These are phyloP conservation scores for Ridgeia piscesae DNA, from an alignment of 1,140 invertebrate genomes.

Conservation along the genomic window DNA sequence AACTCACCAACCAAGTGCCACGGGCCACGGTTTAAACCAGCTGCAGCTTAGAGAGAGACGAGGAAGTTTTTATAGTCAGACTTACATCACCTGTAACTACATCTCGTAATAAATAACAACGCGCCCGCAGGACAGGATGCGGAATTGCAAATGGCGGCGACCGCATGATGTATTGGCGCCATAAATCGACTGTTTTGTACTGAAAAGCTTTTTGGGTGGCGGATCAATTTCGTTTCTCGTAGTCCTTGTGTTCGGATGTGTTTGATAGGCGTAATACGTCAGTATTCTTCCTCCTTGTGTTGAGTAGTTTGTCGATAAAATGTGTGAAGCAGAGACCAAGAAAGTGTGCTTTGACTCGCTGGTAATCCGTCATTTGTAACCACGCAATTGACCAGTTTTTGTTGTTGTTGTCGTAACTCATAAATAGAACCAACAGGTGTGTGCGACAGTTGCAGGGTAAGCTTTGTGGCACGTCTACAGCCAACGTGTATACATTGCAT, in stretches of 20 bases:
- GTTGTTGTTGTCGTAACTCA: not conserved
- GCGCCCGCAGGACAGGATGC: not conserved
- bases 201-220: not conserved
- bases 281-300: not conserved
- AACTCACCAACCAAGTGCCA: not conserved
- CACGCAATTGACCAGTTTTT: not conserved
- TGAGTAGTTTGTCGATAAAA: constrained; percentile 1
- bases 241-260: not conserved
- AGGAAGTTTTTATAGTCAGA: not conserved
- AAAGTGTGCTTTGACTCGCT: not conserved
- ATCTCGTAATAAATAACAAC: not conserved
- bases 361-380: not conserved
- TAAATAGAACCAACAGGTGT: not conserved
- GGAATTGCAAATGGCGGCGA: not conserved
- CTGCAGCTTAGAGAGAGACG: not conserved
- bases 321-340: not conserved
- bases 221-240: not conserved
- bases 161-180: not conserved
- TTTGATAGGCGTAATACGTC: not conserved
- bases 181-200: not conserved
- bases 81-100: not conserved
- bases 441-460: not conserved
- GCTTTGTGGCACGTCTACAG: not conserved
- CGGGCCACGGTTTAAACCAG: not conserved
- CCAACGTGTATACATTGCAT: not conserved